Conservation (phyloP, 2,888 invertebrate genomes). For the Gymnosoma rotundatum region DNA sequence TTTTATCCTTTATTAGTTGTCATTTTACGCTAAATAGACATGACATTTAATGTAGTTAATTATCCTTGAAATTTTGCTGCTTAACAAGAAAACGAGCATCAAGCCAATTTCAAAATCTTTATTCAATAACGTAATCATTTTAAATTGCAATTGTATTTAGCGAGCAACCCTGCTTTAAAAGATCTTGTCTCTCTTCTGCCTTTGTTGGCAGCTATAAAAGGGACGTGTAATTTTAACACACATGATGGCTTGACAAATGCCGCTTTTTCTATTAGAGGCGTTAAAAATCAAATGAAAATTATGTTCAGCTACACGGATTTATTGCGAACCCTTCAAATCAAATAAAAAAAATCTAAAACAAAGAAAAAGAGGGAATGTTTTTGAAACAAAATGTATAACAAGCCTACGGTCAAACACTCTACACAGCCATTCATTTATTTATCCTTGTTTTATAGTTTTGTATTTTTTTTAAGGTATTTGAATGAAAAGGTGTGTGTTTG, state of each 20-base stretch:
- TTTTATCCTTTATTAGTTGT: conserved; percentile 41
- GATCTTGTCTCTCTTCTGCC: conserved; percentile 20
- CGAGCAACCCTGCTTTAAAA: conserved; percentile 47
- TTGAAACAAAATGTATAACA: conserved; percentile 60
- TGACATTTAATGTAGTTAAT: conserved; percentile 65
- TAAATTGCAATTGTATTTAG: conserved; percentile 47
- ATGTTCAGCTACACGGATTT: conserved; percentile 40
- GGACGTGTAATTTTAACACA: not conserved
- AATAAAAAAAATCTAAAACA: conserved; percentile 2
- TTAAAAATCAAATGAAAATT: conserved; percentile 66
- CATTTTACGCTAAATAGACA: conserved; percentile 58
- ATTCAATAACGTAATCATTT: conserved; percentile 51
- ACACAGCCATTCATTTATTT: conserved; percentile 48
- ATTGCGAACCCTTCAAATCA: conserved; percentile 49
- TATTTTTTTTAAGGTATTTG: conserved; percentile 33
- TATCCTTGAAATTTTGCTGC: conserved; percentile 64
- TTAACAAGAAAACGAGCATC: conserved; percentile 44
- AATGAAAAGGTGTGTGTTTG: conserved; percentile 49
- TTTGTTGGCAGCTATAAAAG: not conserved
- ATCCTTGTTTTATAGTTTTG: conserved; percentile 11
- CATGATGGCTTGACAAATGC: conserved; percentile 33
- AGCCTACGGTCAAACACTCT: conserved; percentile 64
- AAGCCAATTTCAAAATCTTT: conserved; percentile 50
- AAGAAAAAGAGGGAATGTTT: conserved; percentile 45
- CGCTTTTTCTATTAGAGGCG: conserved; percentile 58